These are phyloP conservation scores for Drosophila anomalata DNA, from an alignment of 2,888 invertebrate genomes.

Conservation along the genomic window DNA sequence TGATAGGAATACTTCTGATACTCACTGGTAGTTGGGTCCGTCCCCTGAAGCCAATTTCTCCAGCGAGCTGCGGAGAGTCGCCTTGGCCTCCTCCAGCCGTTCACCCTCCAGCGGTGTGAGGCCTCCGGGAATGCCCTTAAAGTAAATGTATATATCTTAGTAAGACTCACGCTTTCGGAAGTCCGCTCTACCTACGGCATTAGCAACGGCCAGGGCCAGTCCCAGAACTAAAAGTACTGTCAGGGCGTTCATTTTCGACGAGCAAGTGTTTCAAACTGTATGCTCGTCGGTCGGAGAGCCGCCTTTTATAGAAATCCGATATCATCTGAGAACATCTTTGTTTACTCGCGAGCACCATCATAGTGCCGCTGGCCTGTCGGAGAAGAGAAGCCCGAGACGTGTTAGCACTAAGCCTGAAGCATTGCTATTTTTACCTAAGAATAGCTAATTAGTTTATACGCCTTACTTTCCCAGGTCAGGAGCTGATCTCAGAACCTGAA, in stretches of 20 bases:
- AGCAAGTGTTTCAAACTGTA: constrained; percentile 36
- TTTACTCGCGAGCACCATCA: constrained; percentile 15
- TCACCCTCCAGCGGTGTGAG: constrained; percentile 31
- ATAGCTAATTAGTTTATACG: neutral
- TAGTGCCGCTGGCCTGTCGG: neutral
- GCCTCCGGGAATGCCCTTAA: constrained; percentile 34
- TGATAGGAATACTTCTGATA: neutral
- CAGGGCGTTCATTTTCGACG: constrained; percentile 35
- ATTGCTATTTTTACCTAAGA: neutral
- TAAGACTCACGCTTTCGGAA: neutral
- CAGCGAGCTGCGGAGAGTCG: constrained; percentile 27
- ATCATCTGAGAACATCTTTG: constrained; percentile 5
- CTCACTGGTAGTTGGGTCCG: constrained; percentile 58
- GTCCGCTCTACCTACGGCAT: constrained; percentile 23
- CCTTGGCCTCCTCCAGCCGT: constrained; percentile 37
- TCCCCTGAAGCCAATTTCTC: constrained; percentile 44
- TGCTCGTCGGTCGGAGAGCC: neutral
- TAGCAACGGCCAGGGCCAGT: constrained; percentile 34
- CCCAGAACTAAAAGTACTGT: constrained; percentile 54
- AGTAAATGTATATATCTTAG: neutral
- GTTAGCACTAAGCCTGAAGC: neutral
- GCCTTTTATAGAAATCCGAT: constrained; percentile 48
- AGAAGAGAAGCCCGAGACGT: neutral
- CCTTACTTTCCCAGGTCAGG: constrained; percentile 38
- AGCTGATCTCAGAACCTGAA: constrained; percentile 6